A percentile compares a stretch with the other conserved stretches of the same genome.
Evolutionary conservation across 2,888 invertebrate genomes (phyloP).

Genomic region (Rhagonycha fulva): DNA sequence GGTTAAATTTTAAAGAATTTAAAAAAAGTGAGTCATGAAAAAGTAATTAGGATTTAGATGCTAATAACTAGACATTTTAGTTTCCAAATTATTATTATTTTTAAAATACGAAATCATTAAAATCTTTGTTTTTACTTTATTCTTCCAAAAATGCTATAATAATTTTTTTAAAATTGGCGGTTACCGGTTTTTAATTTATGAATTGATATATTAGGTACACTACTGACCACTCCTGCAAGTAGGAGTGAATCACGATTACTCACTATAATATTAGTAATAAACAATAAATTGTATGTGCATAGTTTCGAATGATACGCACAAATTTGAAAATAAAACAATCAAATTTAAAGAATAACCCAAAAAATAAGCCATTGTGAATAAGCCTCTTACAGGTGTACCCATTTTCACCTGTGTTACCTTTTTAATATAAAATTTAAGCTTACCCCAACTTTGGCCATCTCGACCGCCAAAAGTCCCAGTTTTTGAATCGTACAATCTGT

Average conservation of each 20-base stretch:
- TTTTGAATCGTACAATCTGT: conserved; percentile 58
- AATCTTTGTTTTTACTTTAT: too few species aligned
- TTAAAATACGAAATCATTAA: too few species aligned
- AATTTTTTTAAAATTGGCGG: background rate
- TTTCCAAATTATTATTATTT: too few species aligned
- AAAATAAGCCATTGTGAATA: background rate
- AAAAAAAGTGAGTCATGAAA: too few species aligned
- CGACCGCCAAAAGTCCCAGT: conserved; percentile 66
- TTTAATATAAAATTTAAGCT: conserved; percentile 46
- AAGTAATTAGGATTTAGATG: too few species aligned
- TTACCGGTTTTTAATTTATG: background rate
- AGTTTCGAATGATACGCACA: background rate
- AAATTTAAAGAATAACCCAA: background rate
- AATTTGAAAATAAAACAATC: background rate
- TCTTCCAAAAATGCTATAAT: too few species aligned
- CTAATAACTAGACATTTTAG: too few species aligned
- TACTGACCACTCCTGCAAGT: background rate
- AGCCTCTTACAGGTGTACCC: background rate
- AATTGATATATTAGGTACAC: background rate
- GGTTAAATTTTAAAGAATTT: too few species aligned
- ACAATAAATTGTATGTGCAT: background rate
- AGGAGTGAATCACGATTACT: background rate
- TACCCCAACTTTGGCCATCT: conserved; percentile 69
- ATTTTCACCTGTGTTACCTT: background rate
- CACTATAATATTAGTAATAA: background rate